A percentile compares a stretch with the other conserved stretches of the same genome.
Evolutionary conservation across 1,140 invertebrate genomes (phyloP).

Genomic region (Drosophila trapezifrons): DNA sequence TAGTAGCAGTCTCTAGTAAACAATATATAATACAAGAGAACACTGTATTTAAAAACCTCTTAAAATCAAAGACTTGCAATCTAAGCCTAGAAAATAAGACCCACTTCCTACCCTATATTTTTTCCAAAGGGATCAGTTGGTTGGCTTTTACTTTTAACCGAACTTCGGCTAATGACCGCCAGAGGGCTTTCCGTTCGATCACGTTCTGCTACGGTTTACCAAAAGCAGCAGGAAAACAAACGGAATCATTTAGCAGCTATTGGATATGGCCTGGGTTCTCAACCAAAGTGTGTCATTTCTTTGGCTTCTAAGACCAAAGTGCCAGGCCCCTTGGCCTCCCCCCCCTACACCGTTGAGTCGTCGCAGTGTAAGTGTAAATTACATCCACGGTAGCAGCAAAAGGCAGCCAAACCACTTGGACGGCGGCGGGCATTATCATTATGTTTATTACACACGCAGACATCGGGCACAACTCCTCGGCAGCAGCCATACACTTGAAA

Average conservation of each 20-base stretch:
- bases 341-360: constrained; percentile 9
- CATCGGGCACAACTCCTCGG: constrained; percentile 27
- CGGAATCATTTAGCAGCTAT: constrained; percentile 50
- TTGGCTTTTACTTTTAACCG: constrained; percentile 44
- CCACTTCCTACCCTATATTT: constrained; percentile 1
- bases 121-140: constrained; percentile 11
- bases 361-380: constrained; percentile 45
- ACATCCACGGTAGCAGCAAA: constrained; percentile 67
- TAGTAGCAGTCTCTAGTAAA: background rate
- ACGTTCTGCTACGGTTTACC: constrained; percentile 28
- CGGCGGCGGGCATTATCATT: constrained; percentile 77
- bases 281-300: constrained; percentile 58
- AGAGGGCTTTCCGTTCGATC: constrained; percentile 45
- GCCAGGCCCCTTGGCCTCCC: constrained; percentile 31
- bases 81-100: background rate
- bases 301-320: constrained; percentile 66
- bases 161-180: constrained; percentile 37
- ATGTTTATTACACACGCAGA: constrained; percentile 75
- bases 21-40: background rate
- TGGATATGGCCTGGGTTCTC: constrained; percentile 31
- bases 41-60: background rate
- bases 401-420: constrained; percentile 68
- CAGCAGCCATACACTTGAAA: constrained; percentile 13
- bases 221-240: constrained; percentile 18
- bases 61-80: background rate